These are phyloP conservation scores for Rhinella marina DNA, from an alignment of 2,797 vertebrate species.

Conservation along the genomic window DNA sequence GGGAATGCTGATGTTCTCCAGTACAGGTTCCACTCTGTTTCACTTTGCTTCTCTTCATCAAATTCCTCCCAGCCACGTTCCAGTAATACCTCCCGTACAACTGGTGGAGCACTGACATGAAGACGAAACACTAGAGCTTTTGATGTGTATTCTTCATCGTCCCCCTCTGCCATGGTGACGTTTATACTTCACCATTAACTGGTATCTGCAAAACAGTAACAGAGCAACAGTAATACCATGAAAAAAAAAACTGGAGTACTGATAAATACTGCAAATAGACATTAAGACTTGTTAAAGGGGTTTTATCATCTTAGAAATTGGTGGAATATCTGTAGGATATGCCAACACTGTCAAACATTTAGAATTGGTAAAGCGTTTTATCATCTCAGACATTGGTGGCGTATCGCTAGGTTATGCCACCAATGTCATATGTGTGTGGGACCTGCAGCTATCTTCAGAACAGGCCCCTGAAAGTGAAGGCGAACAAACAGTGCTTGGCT, in stretches of 20 bases:
- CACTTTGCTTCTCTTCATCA: slow-evolving; percentile 66
- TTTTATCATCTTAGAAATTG: too few relatives aligned
- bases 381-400: too few relatives aligned
- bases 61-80: slow-evolving; percentile 82
- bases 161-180: slow-evolving; percentile 63
- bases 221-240: background rate
- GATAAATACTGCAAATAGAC: background rate
- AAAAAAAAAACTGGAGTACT: background rate
- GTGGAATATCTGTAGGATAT: too few relatives aligned
- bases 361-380: too few relatives aligned
- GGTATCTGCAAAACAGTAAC: slow-evolving; percentile 20
- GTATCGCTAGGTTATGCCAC: too few relatives aligned
- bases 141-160: background rate
- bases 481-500: too few relatives aligned
- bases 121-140: slow-evolving; percentile 76
- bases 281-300: too few relatives aligned
- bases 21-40: slow-evolving; percentile 81
- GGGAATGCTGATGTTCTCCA: slow-evolving; percentile 76
- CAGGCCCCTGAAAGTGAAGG: too few relatives aligned
- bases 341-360: too few relatives aligned
- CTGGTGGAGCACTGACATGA: slow-evolving; percentile 70
- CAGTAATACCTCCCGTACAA: slow-evolving; percentile 81
- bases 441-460: too few relatives aligned
- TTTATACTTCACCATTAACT: background rate
- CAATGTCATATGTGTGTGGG: too few relatives aligned